A percentile compares a stretch with the other conserved stretches of the same genome.
Evolutionary conservation across 2,888 invertebrate species (phyloP).

Genomic region (Brachypterus glaber): DNA sequence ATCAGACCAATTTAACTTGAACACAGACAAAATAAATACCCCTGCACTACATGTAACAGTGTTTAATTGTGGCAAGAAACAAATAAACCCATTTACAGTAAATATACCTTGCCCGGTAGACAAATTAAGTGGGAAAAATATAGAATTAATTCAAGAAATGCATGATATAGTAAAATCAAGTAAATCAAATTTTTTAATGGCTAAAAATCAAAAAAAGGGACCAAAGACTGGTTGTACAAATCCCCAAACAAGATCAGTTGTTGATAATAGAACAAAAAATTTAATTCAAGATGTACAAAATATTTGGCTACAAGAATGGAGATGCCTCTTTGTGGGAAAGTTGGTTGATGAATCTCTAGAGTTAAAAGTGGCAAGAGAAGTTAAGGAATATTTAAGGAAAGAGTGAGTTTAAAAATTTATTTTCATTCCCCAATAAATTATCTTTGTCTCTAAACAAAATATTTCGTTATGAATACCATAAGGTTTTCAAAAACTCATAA

Average conservation of each 20-base stretch:
- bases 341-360: conserved; percentile 42
- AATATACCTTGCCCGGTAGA: conserved; percentile 26
- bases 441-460: no score
- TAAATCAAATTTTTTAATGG: conserved; percentile 20
- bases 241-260: no score
- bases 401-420: no score
- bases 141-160: conserved; percentile 28
- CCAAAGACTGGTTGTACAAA: no score
- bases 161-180: conserved; percentile 26
- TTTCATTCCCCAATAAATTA: no score
- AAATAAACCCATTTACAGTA: conserved; percentile 30
- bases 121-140: conserved; percentile 16
- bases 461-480: not conserved
- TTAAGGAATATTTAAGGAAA: conserved; percentile 35
- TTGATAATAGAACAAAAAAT: no score
- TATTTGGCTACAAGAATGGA: conserved; percentile 56
- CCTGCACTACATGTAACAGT: conserved; percentile 31
- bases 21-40: conserved; percentile 25
- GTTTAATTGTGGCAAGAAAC: conserved; percentile 32
- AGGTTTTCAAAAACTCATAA: conserved; percentile 2
- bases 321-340: conserved; percentile 52
- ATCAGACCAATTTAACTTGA: conserved; percentile 25
- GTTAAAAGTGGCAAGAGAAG: conserved; percentile 40
- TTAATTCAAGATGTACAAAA: conserved; percentile 51
- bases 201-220: conserved; percentile 18